Base-by-base conservation (phyloP, 2,888 invertebrate species). In the Pandemis cinnamomeana region DNA sequence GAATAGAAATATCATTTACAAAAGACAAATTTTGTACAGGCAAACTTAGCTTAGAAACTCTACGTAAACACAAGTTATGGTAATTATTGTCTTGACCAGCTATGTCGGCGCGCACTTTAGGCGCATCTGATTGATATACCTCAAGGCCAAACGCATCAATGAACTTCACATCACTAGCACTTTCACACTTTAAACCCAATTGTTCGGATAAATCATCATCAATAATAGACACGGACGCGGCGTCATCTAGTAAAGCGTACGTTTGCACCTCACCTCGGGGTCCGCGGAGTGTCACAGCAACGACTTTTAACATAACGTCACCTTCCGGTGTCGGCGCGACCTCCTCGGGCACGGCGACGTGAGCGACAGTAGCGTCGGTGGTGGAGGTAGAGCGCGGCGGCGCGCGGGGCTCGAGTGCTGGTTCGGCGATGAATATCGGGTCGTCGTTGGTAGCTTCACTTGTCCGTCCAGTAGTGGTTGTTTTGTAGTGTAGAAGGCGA, bases 41-140 rank as follows among this genome's bases (percentile, higher is more conserved):
- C 55, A 71, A 67, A 51, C 62, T 72, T 67, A 72, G 55, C n/a
- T 72, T 55, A 13, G 53, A 67, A 46, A 72, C 53, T 55, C 67
- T 67, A 27, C 67, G 72, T 51, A 67, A 42, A 48, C 27, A 51
- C 51, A 72, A 61, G 15, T 62, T 62, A 61, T 67, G 62, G 42
- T 15, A 20, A 11, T 53, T 67, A 48, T n/a, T 53, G 41, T 60
- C 36, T 60, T 60, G 60, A 13, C 60, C 60, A 36, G 60, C 8
- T n/a, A 46, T 71, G 1, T 51, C 3, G 13, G 46, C 53, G 58
- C 60, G 53, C 7, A 66, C 71, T 27, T n/a, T 58, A 7, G 71
- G 71, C 7, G 71, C 66, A 46, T 71, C 71, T 5, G 71, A 66
- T 67, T 71, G 71, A 36, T n/a, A 71, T n/a, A 71, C 71, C 53